Conservation (phyloP, 92 coral and sea anemone genomes). For the Epizoanthus stellaris region DNA sequence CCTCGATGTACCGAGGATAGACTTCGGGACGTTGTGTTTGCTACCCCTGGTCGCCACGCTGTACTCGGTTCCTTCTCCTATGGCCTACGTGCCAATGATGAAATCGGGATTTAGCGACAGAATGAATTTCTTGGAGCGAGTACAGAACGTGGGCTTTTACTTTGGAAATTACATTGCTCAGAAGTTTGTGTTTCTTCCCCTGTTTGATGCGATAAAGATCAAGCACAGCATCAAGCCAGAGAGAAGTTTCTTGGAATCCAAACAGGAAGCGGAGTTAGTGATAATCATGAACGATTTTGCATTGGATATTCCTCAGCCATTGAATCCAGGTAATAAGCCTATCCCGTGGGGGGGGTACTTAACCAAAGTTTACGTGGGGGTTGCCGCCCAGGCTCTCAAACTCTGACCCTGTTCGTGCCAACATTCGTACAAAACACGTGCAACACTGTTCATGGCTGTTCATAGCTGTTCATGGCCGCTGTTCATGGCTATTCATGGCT, state of each 20-base stretch:
- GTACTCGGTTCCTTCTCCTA: slow-evolving; percentile 30
- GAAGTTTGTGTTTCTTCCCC: background rate
- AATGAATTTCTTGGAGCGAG: slow-evolving; percentile 69
- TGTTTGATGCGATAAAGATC: slow-evolving; percentile 6
- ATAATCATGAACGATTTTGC: slow-evolving; percentile 67
- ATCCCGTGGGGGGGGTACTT: too few species aligned
- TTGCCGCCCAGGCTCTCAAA: too few species aligned
- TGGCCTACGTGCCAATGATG: slow-evolving; percentile 58
- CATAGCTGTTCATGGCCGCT: too few species aligned
- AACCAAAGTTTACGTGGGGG: too few species aligned
- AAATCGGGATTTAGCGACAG: slow-evolving; percentile 32
- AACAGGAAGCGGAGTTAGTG: slow-evolving; percentile 60
- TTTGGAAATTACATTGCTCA: background rate
- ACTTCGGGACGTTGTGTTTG: slow-evolving; percentile 34
- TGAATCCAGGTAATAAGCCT: slow-evolving; percentile 66
- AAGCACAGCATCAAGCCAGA: slow-evolving; percentile 49
- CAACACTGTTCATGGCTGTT: too few species aligned
- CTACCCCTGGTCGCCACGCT: background rate
- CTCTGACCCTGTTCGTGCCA: too few species aligned
- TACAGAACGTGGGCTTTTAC: slow-evolving; percentile 29
- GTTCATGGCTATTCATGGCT: too few species aligned
- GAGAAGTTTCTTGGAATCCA: slow-evolving; percentile 42
- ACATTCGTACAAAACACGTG: too few species aligned
- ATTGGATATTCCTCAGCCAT: slow-evolving; percentile 72
- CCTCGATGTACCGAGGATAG: slow-evolving; percentile 44